Conservation (phyloP, 2,113 vertebrate genomes). For the Eulacestoma nigropectus region DNA sequence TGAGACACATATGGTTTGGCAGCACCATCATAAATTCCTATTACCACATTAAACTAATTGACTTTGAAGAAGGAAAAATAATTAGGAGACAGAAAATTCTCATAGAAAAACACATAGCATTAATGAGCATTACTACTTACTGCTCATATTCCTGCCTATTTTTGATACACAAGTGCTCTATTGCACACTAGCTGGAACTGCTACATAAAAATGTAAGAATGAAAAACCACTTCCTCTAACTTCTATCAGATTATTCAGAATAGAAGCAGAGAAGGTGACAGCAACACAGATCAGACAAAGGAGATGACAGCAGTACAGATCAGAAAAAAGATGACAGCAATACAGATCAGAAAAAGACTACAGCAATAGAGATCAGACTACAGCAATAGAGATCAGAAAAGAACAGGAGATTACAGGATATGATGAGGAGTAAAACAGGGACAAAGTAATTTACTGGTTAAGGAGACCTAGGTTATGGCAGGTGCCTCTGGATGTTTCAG, state of each 20-base stretch:
- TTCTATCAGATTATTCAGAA: neutral
- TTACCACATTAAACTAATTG: constrained; percentile 7
- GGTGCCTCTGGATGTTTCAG: neutral
- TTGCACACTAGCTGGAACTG: neutral
- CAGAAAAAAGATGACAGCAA: no score
- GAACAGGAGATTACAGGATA: neutral
- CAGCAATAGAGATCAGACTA: no score
- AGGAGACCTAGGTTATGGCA: neutral
- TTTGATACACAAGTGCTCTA: neutral
- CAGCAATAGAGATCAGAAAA: neutral
- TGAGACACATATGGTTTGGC: constrained; percentile 14
- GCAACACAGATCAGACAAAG: neutral
- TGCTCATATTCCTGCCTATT: neutral
- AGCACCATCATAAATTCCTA: neutral
- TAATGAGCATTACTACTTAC: neutral
- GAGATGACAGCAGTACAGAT: no score
- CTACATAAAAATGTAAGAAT: neutral
- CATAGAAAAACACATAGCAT: neutral
- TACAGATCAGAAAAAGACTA: neutral
- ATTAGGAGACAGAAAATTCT: neutral
- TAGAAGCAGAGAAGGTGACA: neutral
- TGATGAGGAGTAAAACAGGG: neutral
- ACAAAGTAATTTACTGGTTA: neutral
- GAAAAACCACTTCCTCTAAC: neutral
- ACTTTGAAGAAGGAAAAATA: constrained; percentile 29